Base-by-base conservation (phyloP, 2,888 invertebrate species). In the Nephrotoma flavescens region DNA sequence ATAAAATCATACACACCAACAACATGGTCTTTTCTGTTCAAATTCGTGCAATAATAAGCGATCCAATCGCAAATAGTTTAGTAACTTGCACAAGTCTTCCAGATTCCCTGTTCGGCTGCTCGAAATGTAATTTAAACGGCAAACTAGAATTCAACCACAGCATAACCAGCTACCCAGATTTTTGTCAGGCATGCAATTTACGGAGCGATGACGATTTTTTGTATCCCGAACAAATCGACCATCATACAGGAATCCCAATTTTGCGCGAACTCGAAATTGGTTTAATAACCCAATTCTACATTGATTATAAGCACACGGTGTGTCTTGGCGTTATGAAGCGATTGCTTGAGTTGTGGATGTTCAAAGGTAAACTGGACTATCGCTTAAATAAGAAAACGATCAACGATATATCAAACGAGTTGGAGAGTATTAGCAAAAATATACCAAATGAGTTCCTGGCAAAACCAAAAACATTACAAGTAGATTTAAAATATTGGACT, bases 191-290 rank as follows among this genome's bases (percentile, higher is more conserved):
- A 0, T 87, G 85, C 7, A 86, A 87, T 4, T 47, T 87, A n/a
- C 45, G 88, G 83, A 71, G 44, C 15, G 87, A 88, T 71, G 87
- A 88, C 4, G 88, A 88, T 83, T 88, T 88, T 86, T 86, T 87
- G 45, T 87, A 88, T 86, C 47, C 87, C 4, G 83, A 87, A 9
- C 52, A 86, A 15, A 87, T 86, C 31, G 87, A 87, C 44, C 87
- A 88, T 86, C 88, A 88, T 87, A 42, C 87, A 11, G 87, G 86
- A 2, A 86, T 85, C 0, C 87, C 88, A 7, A 86, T 88, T 47
- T 42, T 88, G 0, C 44, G 42, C 6, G 85, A 87, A 86, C 57
- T 87, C 2, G 86, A 87, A 41, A 86, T 87, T 85, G 87, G 87
- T 15, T 84, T 88, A n/a, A 87, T 88, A 41, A 87, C 88, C 4